Percentiles rank a stretch among this genome's conserved stretches.
Evolutionary conservation across 2,888 invertebrate genomes (phyloP).

Genomic region (Capitulum mitella): DNA sequence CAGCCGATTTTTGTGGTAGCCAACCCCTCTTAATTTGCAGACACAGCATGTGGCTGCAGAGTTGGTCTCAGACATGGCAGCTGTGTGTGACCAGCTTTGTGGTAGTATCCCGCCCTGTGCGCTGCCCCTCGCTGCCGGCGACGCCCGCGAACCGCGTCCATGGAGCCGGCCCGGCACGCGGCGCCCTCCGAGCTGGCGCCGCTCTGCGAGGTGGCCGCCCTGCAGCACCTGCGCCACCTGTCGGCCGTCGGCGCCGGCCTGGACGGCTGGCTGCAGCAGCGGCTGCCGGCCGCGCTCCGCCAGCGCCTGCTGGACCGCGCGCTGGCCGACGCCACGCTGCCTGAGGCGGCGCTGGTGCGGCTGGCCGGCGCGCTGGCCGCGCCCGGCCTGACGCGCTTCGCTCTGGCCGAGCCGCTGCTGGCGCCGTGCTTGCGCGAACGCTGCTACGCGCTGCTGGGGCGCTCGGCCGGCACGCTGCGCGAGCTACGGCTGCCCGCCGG

Average conservation of each 20-base stretch:
- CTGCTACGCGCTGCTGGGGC: neutral
- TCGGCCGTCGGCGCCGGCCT: neutral
- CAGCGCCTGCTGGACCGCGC: neutral
- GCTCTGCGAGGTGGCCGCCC: conserved; percentile 1
- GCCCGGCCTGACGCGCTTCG: conserved; percentile 6
- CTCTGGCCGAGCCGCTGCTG: neutral
- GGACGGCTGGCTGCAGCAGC: neutral
- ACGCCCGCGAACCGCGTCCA: neutral
- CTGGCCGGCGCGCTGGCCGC: neutral
- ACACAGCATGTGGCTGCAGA: neutral
- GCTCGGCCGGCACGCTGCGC: neutral
- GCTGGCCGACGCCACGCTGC: neutral
- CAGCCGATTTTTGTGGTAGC: neutral
- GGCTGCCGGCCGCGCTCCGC: neutral
- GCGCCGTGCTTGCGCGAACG: neutral
- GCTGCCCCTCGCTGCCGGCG: neutral
- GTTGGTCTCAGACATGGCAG: neutral
- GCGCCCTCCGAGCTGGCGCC: neutral
- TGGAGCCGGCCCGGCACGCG: neutral
- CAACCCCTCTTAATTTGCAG: neutral
- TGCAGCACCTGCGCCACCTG: neutral
- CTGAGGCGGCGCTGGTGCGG: neutral
- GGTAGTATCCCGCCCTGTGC: neutral
- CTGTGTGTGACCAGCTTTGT: neutral
- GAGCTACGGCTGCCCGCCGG: neutral